A percentile compares a stretch with the other conserved stretches of the same genome.
These are phyloP conservation scores for Eupithecia vulgata DNA, from an alignment of 2,888 invertebrate species.

Conservation along the genomic window DNA sequence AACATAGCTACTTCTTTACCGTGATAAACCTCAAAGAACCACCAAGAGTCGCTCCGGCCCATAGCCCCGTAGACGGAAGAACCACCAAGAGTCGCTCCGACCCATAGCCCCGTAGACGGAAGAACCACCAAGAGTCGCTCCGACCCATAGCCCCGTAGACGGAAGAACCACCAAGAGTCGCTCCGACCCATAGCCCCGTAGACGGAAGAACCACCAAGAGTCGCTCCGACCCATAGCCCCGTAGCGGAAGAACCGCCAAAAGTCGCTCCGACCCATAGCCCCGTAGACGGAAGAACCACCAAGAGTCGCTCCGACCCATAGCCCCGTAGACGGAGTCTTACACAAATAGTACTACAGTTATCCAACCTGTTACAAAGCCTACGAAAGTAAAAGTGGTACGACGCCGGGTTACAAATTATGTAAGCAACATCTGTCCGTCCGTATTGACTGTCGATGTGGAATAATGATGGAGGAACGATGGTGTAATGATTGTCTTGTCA, in stretches of 20 bases:
- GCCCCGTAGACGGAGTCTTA: background rate
- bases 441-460: constrained; percentile 39
- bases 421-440: constrained; percentile 36
- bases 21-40: too few relatives aligned
- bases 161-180: background rate
- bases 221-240: background rate
- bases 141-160: background rate
- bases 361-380: constrained; percentile 42
- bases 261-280: background rate
- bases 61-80: background rate
- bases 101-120: background rate
- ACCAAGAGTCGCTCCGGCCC: background rate
- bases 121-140: background rate
- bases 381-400: constrained; percentile 64
- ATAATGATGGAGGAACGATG: constrained; percentile 36
- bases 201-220: background rate
- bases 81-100: background rate
- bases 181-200: background rate
- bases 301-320: background rate
- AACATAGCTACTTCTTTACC: too few relatives aligned
- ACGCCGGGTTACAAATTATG: constrained; percentile 38
- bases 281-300: background rate
- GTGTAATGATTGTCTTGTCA: constrained; percentile 21
- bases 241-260: background rate
- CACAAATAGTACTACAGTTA: constrained; percentile 48